Evolutionary conservation across 92 coral and sea anemone genomes (phyloP).

Genomic region (Siderastrea radians): DNA sequence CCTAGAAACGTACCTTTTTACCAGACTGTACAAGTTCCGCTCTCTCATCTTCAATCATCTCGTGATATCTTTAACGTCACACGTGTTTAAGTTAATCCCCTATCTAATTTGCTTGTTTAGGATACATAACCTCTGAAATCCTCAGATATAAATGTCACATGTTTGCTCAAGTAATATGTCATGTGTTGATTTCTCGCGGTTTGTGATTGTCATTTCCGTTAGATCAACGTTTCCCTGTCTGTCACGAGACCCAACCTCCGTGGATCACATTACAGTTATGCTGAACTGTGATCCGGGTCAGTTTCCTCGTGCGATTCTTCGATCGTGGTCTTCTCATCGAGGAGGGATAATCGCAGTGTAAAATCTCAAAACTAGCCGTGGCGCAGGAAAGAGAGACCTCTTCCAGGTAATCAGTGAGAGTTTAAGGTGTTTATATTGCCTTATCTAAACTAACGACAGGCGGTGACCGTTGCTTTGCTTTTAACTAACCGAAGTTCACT

Average conservation of each 20-base stretch:
- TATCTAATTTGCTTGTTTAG: too few species aligned
- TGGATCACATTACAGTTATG: neutral
- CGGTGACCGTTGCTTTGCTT: neutral
- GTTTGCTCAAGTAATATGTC: too few species aligned
- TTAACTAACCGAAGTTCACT: neutral
- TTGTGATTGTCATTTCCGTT: constrained; percentile 24
- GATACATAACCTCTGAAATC: too few species aligned
- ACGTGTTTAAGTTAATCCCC: too few species aligned
- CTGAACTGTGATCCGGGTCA: neutral
- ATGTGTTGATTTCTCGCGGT: constrained; percentile 5
- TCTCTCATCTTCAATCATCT: too few species aligned
- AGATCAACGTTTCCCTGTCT: neutral
- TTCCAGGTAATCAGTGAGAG: constrained; percentile 6
- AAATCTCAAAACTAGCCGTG: neutral
- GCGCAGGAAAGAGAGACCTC: neutral
- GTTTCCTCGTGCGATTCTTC: neutral
- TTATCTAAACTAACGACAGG: neutral
- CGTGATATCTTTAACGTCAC: too few species aligned
- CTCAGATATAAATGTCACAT: too few species aligned
- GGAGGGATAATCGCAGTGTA: neutral
- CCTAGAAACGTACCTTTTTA: too few species aligned
- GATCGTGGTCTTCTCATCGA: neutral
- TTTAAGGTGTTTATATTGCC: neutral
- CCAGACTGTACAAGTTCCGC: too few species aligned
- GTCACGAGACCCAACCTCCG: constrained; percentile 10